phyloP scores from a whole-genome alignment of 2,888 invertebrate species.

The Aethes cnicana region DNA sequence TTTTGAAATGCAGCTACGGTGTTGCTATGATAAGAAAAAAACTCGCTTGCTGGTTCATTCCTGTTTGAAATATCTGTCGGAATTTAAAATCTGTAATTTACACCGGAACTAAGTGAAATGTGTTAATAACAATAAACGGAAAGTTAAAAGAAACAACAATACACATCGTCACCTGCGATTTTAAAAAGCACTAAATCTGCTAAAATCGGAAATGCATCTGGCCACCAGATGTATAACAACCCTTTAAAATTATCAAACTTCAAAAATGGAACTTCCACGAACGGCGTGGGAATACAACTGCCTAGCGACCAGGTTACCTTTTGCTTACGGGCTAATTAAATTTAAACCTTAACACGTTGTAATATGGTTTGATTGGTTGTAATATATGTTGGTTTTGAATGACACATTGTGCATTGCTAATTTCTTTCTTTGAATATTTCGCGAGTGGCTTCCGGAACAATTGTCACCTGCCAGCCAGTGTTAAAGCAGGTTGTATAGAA shows the following conservation, averaged over 20 bases:
- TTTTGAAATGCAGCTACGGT: background rate
- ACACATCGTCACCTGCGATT: constrained; percentile 9
- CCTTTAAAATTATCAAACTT: constrained; percentile 40
- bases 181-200: constrained; percentile 6
- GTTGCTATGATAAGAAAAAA: background rate
- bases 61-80: background rate
- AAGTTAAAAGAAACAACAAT: constrained; percentile 4
- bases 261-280: constrained; percentile 44
- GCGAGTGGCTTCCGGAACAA: constrained; percentile 44
- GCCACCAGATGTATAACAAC: constrained; percentile 46
- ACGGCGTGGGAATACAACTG: constrained; percentile 45
- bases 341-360: constrained; percentile 16
- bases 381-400: constrained; percentile 3
- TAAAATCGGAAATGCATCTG: constrained; percentile 35
- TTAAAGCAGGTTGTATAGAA: constrained; percentile 6
- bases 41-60: background rate
- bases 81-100: background rate
- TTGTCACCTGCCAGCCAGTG: constrained; percentile 21
- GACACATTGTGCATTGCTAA: constrained; percentile 23
- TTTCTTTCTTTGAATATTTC: constrained; percentile 39
- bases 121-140: background rate
- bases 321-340: constrained; percentile 2
- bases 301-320: constrained; percentile 29
- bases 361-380: constrained; percentile 19
- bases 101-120: constrained; percentile 9